Evolutionary conservation across 2,797 vertebrate species (phyloP).

Genomic region (Cercopithecus neglectus): DNA sequence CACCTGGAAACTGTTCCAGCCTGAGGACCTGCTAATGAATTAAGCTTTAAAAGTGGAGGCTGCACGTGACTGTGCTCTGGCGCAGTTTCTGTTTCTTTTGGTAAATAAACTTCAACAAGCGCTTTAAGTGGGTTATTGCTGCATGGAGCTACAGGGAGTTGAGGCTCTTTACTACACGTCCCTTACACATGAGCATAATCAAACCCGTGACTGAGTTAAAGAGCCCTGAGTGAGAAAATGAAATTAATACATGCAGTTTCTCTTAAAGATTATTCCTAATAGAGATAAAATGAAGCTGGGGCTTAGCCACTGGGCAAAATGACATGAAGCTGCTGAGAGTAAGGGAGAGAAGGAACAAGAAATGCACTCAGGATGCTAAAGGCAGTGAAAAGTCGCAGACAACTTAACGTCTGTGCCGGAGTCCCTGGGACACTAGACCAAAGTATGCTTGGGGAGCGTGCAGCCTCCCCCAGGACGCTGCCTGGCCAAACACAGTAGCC

Average conservation of each 20-base stretch:
- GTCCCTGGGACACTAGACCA: neutral
- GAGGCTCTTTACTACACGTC: neutral
- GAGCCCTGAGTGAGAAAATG: neutral
- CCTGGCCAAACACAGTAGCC: neutral
- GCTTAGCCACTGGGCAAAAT: neutral
- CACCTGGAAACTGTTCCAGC: neutral
- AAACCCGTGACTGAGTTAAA: neutral
- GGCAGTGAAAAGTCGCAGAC: neutral
- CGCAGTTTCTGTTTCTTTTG: neutral
- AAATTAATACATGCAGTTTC: neutral
- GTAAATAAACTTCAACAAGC: constrained; percentile 26
- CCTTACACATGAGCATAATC: neutral
- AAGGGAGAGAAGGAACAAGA: neutral
- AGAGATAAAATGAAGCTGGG: neutral
- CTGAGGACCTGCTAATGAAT: neutral
- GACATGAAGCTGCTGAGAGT: neutral
- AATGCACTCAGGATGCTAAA: neutral
- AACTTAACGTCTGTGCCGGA: too few species aligned
- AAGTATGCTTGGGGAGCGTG: neutral
- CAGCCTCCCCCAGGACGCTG: neutral
- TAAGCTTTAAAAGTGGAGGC: neutral
- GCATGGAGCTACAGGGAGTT: neutral
- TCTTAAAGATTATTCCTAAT: neutral
- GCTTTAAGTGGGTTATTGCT: neutral
- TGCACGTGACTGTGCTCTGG: neutral